These are phyloP conservation scores for Deroptyus accipitrinus DNA, from an alignment of 2,113 vertebrate species.

Conservation along the genomic window DNA sequence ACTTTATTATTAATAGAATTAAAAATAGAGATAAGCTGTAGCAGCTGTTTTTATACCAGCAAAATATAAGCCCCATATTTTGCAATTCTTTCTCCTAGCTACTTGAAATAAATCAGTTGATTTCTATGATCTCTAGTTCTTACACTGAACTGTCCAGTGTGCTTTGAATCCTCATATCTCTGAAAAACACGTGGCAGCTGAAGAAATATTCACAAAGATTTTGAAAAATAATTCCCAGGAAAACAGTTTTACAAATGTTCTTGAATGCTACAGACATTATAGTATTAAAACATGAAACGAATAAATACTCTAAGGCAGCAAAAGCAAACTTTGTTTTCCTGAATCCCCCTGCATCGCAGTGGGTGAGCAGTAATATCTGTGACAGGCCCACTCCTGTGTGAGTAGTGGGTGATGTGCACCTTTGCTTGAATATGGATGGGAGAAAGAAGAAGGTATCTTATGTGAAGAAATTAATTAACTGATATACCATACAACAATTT, in stretches of 20 bases:
- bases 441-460: neutral
- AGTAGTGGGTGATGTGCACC: neutral
- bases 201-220: neutral
- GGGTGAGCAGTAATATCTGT: neutral
- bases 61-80: neutral
- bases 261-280: neutral
- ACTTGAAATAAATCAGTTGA: neutral
- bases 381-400: neutral
- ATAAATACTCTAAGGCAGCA: neutral
- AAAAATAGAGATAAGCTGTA: neutral
- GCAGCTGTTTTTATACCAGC: neutral
- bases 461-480: neutral
- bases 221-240: neutral
- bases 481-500: neutral
- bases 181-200: neutral
- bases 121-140: neutral
- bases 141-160: neutral
- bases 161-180: neutral
- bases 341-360: fast-evolving
- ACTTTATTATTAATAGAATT: neutral
- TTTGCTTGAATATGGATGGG: neutral
- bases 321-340: neutral
- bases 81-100: neutral
- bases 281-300: neutral
- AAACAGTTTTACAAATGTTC: neutral